Evolutionary conservation across 2,797 vertebrate species (phyloP), one percentile per base, ranked within the genome.

Genomic region (Sebastes umbrosus): DNA sequence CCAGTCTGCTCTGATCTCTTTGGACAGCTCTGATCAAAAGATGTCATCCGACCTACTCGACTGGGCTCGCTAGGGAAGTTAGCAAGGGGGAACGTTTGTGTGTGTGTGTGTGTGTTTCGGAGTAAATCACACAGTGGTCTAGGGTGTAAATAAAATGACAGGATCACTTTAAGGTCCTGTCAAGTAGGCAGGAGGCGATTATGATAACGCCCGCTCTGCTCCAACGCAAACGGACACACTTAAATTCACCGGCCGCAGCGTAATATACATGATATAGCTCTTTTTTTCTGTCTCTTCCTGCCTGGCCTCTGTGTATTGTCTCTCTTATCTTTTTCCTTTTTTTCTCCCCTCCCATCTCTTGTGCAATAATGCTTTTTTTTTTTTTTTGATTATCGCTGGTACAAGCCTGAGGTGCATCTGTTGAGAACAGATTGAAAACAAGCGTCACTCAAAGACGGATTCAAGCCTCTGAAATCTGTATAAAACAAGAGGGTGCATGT

Each of bases 1-100:
- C 97, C 97, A 98, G 96, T 98, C 97, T 96, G 95, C 96, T 97
- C 97, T 99, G 98, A 99, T 99, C 97, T 98, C 97, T 99, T 98
- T 97, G 96, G 98, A 99, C 98, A 99, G 97, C 96, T 94, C 97
- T 99, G 98, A 99, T 99, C 97, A 99, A 98, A 98, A 98, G 98
- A 98, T 97, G 97, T 98, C 97, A 99, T 97, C 96, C 96, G 97
- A 97, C 97, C 98, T 96, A 97, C 97, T 97, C 96, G 91, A 81
- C 82, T 31, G 69, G 82, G 80, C 86, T 90, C 84, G 65, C 88
- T 76, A n/a, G 90, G 88, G 89, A 93, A 92, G 91, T 91, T 91
- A 87, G 90, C 80, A 82, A 75, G 50, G 69, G 79, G 73, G 77
- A 82, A 81, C 75, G 62, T 86, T 65, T 43, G 39, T 43, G 39